Evolutionary conservation across 2,888 invertebrate species (phyloP).

Genomic region (Drosophila tanythrix): DNA sequence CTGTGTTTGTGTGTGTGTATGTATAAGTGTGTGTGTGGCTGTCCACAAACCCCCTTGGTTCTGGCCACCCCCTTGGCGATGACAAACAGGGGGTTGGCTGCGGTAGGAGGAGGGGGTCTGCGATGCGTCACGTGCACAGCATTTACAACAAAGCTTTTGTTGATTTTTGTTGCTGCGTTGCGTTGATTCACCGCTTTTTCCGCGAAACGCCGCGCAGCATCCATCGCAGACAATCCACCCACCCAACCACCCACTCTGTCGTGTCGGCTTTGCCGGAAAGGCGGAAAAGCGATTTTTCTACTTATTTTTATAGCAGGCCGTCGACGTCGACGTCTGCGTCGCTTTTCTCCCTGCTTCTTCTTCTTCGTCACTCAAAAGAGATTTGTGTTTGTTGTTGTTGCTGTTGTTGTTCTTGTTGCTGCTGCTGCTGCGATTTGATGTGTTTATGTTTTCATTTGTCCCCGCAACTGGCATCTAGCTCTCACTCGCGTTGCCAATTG

Average conservation of each 20-base stretch:
- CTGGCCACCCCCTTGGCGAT: constrained; percentile 42
- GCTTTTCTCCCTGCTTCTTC: constrained; percentile 4
- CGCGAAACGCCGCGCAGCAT: constrained; percentile 71
- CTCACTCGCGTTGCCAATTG: constrained; percentile 54
- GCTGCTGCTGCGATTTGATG: constrained; percentile 70
- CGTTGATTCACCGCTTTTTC: constrained; percentile 77
- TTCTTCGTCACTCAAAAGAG: constrained; percentile 58
- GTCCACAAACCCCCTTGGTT: constrained; percentile 43
- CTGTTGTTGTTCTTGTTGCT: constrained; percentile 50
- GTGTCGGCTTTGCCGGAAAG: constrained; percentile 38
- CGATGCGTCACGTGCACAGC: constrained; percentile 72
- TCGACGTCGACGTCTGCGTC: constrained; percentile 9
- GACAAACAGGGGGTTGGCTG: constrained; percentile 22
- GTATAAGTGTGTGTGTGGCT: constrained; percentile 25
- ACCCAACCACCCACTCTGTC: constrained; percentile 15
- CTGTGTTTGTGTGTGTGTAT: constrained; percentile 8
- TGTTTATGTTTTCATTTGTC: constrained; percentile 67
- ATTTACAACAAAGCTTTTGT: constrained; percentile 42
- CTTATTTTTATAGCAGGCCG: constrained; percentile 62
- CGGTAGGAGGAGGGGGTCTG: constrained; percentile 8
- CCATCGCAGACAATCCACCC: constrained; percentile 42
- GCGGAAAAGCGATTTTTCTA: constrained; percentile 79
- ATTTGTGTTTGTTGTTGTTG: constrained; percentile 62
- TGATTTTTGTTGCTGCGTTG: constrained; percentile 51
- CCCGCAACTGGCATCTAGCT: constrained; percentile 32